Evolutionary conservation across 2,797 vertebrate genomes (phyloP), one percentile per base, ranked within the genome.

Genomic region (Pelodytes ibericus): DNA sequence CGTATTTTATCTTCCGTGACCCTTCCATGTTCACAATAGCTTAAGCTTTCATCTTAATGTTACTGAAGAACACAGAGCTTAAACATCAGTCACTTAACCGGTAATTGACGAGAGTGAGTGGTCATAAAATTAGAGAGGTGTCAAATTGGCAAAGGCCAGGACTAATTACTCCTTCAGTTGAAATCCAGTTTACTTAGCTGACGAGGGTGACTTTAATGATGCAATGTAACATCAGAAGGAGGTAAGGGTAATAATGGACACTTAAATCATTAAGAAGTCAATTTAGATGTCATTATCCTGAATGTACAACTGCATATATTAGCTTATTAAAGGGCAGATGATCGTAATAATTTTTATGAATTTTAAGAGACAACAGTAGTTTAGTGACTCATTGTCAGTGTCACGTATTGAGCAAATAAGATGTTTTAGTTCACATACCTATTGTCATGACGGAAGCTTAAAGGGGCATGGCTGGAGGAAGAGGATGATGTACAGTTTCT

Each of bases 81-180:
- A 49, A 69, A 67, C 59, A 66, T 58, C 62, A 72, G 24, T 18
- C 75, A 67, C 62, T 77, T 72, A 77, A 33, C 24, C 24, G 2
- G 2, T 51, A 72, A 72, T 66, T 11, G 16, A 11, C 22, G 44
- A 33, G 36, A 58, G 72, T 49, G 61, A 36, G 27, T 2, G 27
- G 60, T 72, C 62, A 24, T 36, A 65, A 18, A 58, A 72, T 18
- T 36, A 27, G 18, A 72, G 75, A 60, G 53, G 62, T 36, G 69
- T 76, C 74, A 61, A 13, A 13, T 51, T 49, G 27, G 59, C 53
- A 26, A 31, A 44, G 41, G 33, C 9, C 25, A 2, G n/a, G 16
- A 6, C 62, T 57, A 65, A 71, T 77, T 56, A 72, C 24, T 66
- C 63, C 72, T 78, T 60, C 3, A 39, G 11, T 22, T 27, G 18